Base-by-base conservation (phyloP, 2,888 invertebrate species). In the Mechanitis mazaeus region DNA sequence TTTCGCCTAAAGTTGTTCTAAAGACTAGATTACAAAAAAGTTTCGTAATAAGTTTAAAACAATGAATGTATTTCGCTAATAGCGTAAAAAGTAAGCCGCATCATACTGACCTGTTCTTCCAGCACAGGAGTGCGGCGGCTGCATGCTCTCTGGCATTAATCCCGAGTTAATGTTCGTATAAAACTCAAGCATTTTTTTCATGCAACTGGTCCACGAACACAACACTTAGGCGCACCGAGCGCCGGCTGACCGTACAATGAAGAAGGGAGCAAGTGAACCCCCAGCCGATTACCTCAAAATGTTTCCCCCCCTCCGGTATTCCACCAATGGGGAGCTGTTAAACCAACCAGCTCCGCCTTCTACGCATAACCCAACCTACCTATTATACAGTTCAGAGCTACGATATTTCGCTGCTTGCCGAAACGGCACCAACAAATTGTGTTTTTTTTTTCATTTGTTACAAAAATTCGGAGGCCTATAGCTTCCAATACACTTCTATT, bases 171-270 rank as follows among this genome's bases (percentile, higher is more conserved):
- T 86, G 76, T 92, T 92, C 62, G 93, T 92, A 79, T 93, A 94
- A 83, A 94, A 94, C 81, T 94, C 94, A 87, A 94, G 91, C 94
- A 94, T 94, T 77, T 84, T 91, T 75, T 74, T 77, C 73, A 78
- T 77, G 67, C 61, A 78, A 75, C 70, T 69, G 56, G 66, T 75
- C 74, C 69, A 68, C 66, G 71, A 72, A 74, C 71, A 67, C 73
- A 55, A 53, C 67, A 59, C 65, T 66, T 69, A 66, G 71, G 65
- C 71, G 73, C 71, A 75, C 77, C 71, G 71, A 73, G 76, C 80
- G 79, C 71, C 74, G 71, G 75, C 68, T 77, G 66, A 71, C 65
- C 72, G 71, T 72, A 80, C 80, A 84, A 76, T 88, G 84, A 72
- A 73, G 73, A 64, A 65, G 68, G 64, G 64, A 58, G 60, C 63